A percentile compares a stretch with the other conserved stretches of the same genome.
Conservation (phyloP, 1,140 invertebrate genomes). For the Coenobita brevimanus region DNA sequence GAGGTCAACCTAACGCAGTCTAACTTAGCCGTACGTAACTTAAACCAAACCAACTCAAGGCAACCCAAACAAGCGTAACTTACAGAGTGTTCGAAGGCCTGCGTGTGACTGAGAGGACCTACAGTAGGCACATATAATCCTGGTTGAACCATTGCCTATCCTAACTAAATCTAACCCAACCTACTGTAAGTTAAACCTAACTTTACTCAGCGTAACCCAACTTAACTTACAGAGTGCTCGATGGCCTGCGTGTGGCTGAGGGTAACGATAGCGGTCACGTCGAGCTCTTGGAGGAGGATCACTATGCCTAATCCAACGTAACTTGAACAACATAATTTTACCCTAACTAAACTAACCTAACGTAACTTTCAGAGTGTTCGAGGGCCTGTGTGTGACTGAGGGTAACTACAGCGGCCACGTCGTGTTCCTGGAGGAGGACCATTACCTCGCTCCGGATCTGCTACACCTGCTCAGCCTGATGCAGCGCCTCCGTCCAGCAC, state of each 20-base stretch:
- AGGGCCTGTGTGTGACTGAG: constrained; percentile 74
- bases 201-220: too few species aligned
- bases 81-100: too few species aligned
- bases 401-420: constrained; percentile 79
- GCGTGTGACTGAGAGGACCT: too few species aligned
- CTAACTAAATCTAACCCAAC: too few species aligned
- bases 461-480: constrained; percentile 88
- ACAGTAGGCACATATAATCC: too few species aligned
- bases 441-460: constrained; percentile 97
- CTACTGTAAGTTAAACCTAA: too few species aligned
- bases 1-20: too few species aligned
- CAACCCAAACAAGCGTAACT: too few species aligned
- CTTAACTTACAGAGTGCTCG: constrained; percentile 76
- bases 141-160: too few species aligned
- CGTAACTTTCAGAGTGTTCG: constrained; percentile 76
- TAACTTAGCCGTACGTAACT: neutral
- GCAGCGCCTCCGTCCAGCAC: constrained; percentile 77
- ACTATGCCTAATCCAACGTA: constrained; percentile 80
- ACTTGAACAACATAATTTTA: neutral
- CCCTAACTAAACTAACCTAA: neutral
- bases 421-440: constrained; percentile 97
- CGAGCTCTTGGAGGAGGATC: constrained; percentile 97
- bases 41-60: neutral
- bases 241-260: constrained; percentile 74
- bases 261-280: constrained; percentile 79